Conservation (phyloP, 64 coral and sea anemone species). For the Anthopleura sola region DNA sequence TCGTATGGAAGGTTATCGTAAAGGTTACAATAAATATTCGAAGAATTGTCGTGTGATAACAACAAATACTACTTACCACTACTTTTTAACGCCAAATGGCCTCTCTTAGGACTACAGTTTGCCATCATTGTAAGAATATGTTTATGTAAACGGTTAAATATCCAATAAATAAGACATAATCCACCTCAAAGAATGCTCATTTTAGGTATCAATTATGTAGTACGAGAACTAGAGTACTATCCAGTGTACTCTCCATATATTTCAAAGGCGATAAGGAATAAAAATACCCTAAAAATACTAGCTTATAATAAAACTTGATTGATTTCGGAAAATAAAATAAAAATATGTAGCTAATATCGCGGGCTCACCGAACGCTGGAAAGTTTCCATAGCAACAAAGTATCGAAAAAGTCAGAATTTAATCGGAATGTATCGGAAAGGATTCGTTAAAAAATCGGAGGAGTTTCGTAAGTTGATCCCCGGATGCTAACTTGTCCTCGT, state of each 20-base stretch:
- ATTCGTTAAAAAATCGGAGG: not conserved
- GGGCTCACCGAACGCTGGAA: slow-evolving; percentile 10
- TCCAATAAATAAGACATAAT: not conserved
- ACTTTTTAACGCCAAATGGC: slow-evolving; percentile 59
- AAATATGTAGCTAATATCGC: not conserved
- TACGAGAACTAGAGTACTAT: not conserved
- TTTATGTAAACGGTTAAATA: not conserved
- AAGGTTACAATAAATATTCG: not conserved
- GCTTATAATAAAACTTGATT: not conserved
- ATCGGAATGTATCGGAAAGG: not conserved
- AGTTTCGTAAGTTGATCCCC: not conserved
- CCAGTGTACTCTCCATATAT: not conserved
- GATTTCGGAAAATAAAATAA: not conserved
- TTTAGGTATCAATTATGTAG: not conserved
- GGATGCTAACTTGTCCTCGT: not conserved
- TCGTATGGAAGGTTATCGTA: not conserved
- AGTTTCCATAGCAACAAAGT: slow-evolving; percentile 20
- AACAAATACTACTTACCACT: slow-evolving; percentile 25
- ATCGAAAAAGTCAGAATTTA: not conserved
- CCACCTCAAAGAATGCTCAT: not conserved
- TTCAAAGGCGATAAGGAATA: not conserved
- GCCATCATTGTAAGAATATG: not conserved
- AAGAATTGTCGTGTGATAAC: not conserved
- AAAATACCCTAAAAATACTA: not conserved
- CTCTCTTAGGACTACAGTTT: not conserved